Evolutionary conservation across 2,797 vertebrate species (phyloP), one percentile per base, ranked within the genome.

Genomic region (Harpagifer antarcticus): DNA sequence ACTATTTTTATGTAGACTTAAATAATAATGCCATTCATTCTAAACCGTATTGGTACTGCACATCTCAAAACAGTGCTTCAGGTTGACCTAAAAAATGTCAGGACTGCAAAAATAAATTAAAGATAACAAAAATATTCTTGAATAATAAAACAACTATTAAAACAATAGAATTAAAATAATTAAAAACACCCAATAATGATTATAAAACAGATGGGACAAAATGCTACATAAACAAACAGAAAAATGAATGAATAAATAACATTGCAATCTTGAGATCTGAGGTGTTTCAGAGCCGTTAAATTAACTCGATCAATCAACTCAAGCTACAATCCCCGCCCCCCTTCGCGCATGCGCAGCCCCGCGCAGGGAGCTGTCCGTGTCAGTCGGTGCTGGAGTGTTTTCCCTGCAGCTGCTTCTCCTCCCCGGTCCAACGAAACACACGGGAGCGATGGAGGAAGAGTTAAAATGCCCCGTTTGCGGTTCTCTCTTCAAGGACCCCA

Each of bases 391-490:
- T 94, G 93, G 42, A 89, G 68, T 45, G 89, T 81, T 71, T 76
- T 45, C 84, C 23, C n/a, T 44, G 89, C 83, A 86, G 86, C 85
- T 15, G 82, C 75, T 67, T 82, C 73, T 67, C 14, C 27, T n/a
- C 14, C 27, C 61, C 61, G 75, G 55, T 68, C 20, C 77, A 33
- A 63, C 45, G 16, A 79, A 60, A 72, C 74, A 5, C 17, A 81
- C 78, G 40, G 83, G 73, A 91, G 93, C 89, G 84, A 99, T 99
- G 98, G 98, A 99, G 89, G 98, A 99, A 93, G 98, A 99, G 92
- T 91, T 99, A 50, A 99, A 99, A 93, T 99, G 98, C 84, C 98
- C 98, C 0, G 98, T 99, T 49, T 99, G 98, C 83, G 97, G 97
- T 9, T 96, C 97, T 2, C 94, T 99, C 27, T 99, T 96, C 88